These are phyloP conservation scores for Zygaena filipendulae DNA, from an alignment of 2,888 invertebrate genomes.

Conservation along the genomic window DNA sequence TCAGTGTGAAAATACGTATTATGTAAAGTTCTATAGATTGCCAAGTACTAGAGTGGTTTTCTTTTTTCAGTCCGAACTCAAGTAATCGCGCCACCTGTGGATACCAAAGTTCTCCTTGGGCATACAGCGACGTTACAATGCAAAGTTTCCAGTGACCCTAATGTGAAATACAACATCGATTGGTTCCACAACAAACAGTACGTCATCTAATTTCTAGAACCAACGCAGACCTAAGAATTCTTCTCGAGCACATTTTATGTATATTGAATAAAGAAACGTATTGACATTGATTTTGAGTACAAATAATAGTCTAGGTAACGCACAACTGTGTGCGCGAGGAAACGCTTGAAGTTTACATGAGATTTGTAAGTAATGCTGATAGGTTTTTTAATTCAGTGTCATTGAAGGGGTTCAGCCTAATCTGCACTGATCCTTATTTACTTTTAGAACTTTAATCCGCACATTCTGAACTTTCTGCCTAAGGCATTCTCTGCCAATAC, in stretches of 20 bases:
- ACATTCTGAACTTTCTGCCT: no score
- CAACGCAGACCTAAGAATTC: conserved; percentile 2
- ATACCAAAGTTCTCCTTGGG: conserved; percentile 90
- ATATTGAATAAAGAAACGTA: no score
- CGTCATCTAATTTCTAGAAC: conserved; percentile 35
- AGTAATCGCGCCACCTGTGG: conserved; percentile 93
- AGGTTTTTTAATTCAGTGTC: no score
- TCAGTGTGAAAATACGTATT: conserved; percentile 20
- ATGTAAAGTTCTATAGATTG: conserved; percentile 4
- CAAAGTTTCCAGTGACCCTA: conserved; percentile 92
- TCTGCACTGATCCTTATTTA: no score
- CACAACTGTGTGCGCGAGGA: no score
- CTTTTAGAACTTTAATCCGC: no score
- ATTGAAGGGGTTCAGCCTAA: no score
- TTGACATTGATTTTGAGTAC: conserved; percentile 4
- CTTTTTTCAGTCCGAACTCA: conserved; percentile 83
- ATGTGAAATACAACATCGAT: conserved; percentile 85
- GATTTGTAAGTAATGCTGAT: no score
- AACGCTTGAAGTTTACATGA: no score
- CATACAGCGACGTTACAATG: conserved; percentile 94
- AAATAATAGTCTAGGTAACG: not conserved
- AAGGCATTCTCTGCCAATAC: no score
- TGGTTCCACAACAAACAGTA: conserved; percentile 91
- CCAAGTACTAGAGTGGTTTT: no score
- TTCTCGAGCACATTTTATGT: conserved; percentile 1